Evolutionary conservation across 2,888 invertebrate genomes (phyloP), one percentile per base, ranked within the genome.

Genomic region (Cremastobaeus sp.): DNA sequence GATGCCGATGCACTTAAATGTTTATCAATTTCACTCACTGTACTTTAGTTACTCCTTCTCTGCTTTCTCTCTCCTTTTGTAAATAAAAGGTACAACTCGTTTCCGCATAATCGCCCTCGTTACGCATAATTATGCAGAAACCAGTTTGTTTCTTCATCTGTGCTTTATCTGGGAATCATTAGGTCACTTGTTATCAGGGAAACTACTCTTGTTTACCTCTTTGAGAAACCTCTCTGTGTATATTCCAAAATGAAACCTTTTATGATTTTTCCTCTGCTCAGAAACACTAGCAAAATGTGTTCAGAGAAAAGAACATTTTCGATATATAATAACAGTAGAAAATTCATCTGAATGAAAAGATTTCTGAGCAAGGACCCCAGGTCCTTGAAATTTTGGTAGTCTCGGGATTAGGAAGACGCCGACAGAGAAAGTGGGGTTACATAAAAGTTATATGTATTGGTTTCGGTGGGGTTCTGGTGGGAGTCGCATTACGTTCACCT

Each of bases 391-490:
- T 17, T 37, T 47, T 37, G 62, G 34, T 12, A 21, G 18, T 0
- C n/a, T 2, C 0, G 45, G 34, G 35, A 62, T 48, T 45, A 65
- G 57, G 74, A 76, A 69, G 72, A 41, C 65, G 48, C 20, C 41
- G 81, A 82, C 82, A 78, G 86, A 82, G 86, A 86, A 86, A 86
- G 86, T 84, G 62, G 75, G 66, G 81, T 86, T 86, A 86, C 80
- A 83, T 86, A 86, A 86, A 86, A 82, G 80, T 81, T 15, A 57
- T 76, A 69, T 76, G 68, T 54, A 54, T 45, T 32, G 37, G 64
- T 45, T 57, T 47, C 2, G 32, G 11, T 3, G 15, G 60, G 47
- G 14, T 28, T 6, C 47, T 48, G 41, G 69, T 45, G 43, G 71
- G 59, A 48, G 32, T 25, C 18, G 5, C 8, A 76, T 81, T 82